Evolutionary conservation across 2,888 invertebrate species (phyloP).

Genomic region (Pristionchus maxplancki): DNA sequence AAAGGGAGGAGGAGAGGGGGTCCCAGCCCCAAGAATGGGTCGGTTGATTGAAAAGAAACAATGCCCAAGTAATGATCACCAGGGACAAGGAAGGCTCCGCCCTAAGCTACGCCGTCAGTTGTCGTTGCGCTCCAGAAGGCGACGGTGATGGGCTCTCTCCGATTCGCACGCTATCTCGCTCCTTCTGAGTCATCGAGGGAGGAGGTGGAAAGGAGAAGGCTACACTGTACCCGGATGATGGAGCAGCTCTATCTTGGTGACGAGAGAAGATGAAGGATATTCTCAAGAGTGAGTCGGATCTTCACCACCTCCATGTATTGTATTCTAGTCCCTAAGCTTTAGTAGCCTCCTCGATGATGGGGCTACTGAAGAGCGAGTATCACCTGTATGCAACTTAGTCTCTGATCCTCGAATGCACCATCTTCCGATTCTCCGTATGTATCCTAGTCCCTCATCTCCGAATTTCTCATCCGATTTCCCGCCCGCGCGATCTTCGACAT

Average conservation of each 20-base stretch:
- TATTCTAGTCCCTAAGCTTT: too few species aligned
- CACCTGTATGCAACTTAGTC: too few species aligned
- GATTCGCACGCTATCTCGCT: not conserved
- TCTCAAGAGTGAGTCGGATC: too few species aligned
- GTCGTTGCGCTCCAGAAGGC: not conserved
- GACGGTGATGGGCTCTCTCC: not conserved
- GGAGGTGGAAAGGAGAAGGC: too few species aligned
- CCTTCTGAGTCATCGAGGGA: not conserved
- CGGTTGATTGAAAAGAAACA: conserved; percentile 51
- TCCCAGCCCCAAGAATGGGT: conserved; percentile 30
- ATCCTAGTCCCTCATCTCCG: not conserved
- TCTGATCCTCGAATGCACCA: too few species aligned
- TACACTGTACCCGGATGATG: too few species aligned
- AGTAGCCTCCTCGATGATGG: too few species aligned
- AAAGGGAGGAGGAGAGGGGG: conserved; percentile 33
- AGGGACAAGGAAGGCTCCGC: not conserved
- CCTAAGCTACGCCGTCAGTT: not conserved
- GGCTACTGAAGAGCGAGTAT: not conserved
- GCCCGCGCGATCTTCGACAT: not conserved
- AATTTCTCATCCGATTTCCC: not conserved
- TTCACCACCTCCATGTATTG: too few species aligned
- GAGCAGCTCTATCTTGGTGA: too few species aligned
- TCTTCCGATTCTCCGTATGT: not conserved
- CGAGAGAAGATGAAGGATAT: too few species aligned
- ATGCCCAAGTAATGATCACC: conserved; percentile 47